A percentile compares a stretch with the other conserved stretches of the same genome.
These are phyloP conservation scores for Mobula birostris DNA, from an alignment of 2,113 vertebrate genomes.

Conservation along the genomic window DNA sequence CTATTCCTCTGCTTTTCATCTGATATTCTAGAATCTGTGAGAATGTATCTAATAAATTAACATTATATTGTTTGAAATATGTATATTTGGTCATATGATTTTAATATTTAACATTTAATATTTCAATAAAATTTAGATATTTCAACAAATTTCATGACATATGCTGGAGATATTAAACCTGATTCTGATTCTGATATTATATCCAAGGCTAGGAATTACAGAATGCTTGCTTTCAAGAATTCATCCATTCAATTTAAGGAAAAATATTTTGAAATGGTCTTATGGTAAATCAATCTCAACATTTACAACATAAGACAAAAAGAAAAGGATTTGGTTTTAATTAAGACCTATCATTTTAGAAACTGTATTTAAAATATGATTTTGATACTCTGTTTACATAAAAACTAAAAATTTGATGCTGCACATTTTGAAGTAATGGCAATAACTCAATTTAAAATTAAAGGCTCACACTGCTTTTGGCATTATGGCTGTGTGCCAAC, in stretches of 20 bases:
- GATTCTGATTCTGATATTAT: not conserved
- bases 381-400: not conserved
- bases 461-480: slow-evolving; percentile 35
- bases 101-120: no score
- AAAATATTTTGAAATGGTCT: not conserved
- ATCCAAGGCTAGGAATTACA: not conserved
- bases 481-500: slow-evolving; percentile 7
- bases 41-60: not conserved
- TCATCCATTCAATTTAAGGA: not conserved
- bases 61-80: not conserved
- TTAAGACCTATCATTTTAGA: not conserved
- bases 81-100: not conserved
- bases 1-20: not conserved
- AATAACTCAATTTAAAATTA: slow-evolving; percentile 16
- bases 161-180: no score
- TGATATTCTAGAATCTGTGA: not conserved
- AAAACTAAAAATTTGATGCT: not conserved
- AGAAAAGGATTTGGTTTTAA: no score
- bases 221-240: not conserved
- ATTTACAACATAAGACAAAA: not conserved
- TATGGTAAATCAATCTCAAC: not conserved
- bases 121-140: no score
- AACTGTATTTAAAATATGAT: not conserved
- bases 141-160: no score
- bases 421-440: not conserved